Conservation (phyloP, 2,888 invertebrate genomes). For the Oscheius sp. region DNA sequence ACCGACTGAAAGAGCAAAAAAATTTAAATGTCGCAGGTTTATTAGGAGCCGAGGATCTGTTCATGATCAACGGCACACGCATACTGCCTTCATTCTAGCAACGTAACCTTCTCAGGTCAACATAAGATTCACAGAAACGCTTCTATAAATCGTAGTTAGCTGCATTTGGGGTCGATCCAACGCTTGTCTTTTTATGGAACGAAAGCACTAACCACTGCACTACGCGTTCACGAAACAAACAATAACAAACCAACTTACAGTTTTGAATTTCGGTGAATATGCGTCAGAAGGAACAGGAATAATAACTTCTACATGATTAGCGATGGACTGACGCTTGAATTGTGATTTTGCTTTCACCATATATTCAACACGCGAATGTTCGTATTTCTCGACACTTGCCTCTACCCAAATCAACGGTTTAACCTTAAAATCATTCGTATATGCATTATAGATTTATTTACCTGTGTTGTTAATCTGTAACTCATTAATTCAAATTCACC, state of each 20-base stretch:
- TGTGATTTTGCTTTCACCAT: slow-evolving; percentile 99
- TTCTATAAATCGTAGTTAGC: too few relatives aligned
- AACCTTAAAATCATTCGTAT: slow-evolving; percentile 73
- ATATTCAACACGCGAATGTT: slow-evolving; percentile 95
- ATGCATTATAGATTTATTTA: not conserved
- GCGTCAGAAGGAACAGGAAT: slow-evolving; percentile 95
- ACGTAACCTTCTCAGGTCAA: too few relatives aligned
- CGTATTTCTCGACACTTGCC: slow-evolving; percentile 95
- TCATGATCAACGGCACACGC: too few relatives aligned
- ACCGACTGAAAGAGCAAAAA: slow-evolving; percentile 39
- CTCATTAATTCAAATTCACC: slow-evolving; percentile 95
- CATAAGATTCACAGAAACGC: too few relatives aligned
- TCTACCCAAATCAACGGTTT: slow-evolving; percentile 99
- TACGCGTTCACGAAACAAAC: not conserved
- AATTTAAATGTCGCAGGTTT: not conserved
- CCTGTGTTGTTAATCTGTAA: slow-evolving; percentile 52
- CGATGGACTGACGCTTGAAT: slow-evolving; percentile 94
- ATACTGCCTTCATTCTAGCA: too few relatives aligned
- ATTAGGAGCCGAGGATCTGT: too few relatives aligned
- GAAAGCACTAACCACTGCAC: too few relatives aligned
- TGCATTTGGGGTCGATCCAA: too few relatives aligned
- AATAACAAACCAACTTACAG: slow-evolving; percentile 18
- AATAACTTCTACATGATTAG: slow-evolving; percentile 96
- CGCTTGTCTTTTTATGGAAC: too few relatives aligned
- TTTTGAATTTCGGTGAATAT: slow-evolving; percentile 89